Base-by-base conservation (phyloP, 2,888 invertebrate genomes). In the Dysmachus trigonus region DNA sequence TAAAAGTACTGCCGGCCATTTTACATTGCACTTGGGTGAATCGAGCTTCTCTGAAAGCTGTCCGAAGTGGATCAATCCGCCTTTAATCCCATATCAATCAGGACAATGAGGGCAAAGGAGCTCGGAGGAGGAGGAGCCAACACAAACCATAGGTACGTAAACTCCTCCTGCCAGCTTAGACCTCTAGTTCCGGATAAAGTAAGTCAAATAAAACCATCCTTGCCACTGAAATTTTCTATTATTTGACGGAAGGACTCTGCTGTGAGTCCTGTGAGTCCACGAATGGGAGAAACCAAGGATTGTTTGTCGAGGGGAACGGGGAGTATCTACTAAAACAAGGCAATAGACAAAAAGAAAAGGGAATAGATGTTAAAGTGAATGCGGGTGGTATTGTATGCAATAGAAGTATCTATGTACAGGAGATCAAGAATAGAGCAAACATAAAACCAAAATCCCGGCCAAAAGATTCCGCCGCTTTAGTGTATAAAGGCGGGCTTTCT, bases 401-500 rank as follows among this genome's bases (percentile, higher is more conserved):
- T n/a, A 15, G 30, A 72, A 72, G 72, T 27, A 83, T 72, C 51
- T 33, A 72, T 22, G n/a, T n/a, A n/a, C n/a, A n/a, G n/a, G n/a
- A n/a, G n/a, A n/a, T n/a, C n/a, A n/a, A n/a, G n/a, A 51, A n/a
- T 72, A 72, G 72, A 83, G 72, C 8, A 41, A 31, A 71, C 35
- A 83, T 71, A 83, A 71, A 72, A 27, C n/a, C 83, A 72, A 83
- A 72, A 72, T 71, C 38, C 47, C 18, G 27, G 41, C 38, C 41
- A n/a, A 10, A 38, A 38, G 38, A 2, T 3, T 41, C 15, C 8
- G 41, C 41, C 0, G 51, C 38, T 41, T 10, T 3, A 15, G 51
- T 35, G n/a, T n/a, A n/a, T n/a, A 72, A 76, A 33, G 47, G 85
- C 33, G 74, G 85, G 82, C 76, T 85, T 87, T 86, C 87, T 86